Base-by-base conservation (phyloP, 1,140 invertebrate species). In the Bombyx mori region DNA sequence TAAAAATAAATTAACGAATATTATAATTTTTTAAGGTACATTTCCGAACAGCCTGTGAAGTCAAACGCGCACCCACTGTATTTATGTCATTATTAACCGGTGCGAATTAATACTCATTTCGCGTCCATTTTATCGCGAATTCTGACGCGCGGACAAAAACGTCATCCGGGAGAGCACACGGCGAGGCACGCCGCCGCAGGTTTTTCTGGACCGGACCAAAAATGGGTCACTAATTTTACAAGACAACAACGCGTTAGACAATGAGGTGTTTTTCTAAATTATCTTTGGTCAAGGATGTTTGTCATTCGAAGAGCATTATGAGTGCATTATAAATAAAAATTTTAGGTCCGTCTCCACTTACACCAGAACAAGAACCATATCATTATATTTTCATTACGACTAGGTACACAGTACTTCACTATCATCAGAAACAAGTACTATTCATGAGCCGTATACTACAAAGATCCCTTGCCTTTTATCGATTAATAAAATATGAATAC, bases 41-140 rank as follows among this genome's bases (percentile, higher is more conserved):
- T 43, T 42, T 48, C 54, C 57, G 56, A 72, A 44, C 78, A 77
- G 49, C 76, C 78, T 78, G 68, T 82, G 75, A 54, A 56, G 43
- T 50, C 26, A 56, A 65, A 63, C 65, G 53, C 61, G 71, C 66
- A 69, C 71, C 73, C 80, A 78, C 72, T 71, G 71, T 83, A 84
- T 86, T 86, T 86, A 84, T 84, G 81, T 86, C 83, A 86, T 86
- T 86, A 86, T 84, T 86, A 86, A 83, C 75, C 73, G 70, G 75
- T 71, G 77, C 68, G 78, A 86, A 86, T 84, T 84, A 86, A 86
- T 86, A 82, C 81, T 83, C 79, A 83, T 86, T 84, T 77, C 73
- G 75, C 71, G 76, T 72, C 72, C 81, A 79, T 83, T 84, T 80
- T 75, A 79, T 76, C 71, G 70, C 76, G 68, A 68, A 72, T 69